Evolutionary conservation across 2,797 vertebrate genomes (phyloP), one percentile per base, ranked within the genome.

Genomic region (Euthynnus affinis): DNA sequence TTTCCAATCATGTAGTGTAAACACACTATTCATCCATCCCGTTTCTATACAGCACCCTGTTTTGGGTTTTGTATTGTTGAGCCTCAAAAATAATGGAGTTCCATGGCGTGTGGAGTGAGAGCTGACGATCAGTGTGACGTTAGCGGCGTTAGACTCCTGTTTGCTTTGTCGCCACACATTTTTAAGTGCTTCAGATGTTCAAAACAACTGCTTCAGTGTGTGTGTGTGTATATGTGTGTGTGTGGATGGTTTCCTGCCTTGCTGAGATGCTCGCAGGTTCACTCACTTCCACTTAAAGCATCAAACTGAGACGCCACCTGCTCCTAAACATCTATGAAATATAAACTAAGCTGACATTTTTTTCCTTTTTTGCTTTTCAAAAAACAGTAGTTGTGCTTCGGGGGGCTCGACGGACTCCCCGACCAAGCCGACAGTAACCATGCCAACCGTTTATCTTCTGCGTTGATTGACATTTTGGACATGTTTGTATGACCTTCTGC

Each of bases 401-500:
- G n/a, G n/a, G 0, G 22, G 29, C 56, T 78, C 17, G 9, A n/a
- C 13, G 22, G 8, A 25, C 8, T 32, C 27, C 0, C n/a, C 0
- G 9, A 44, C 5, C 15, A 22, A 40, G 42, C 29, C 5, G 48
- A 20, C 48, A 10, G 68, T 27, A 64, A 52, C 71, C 18, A n/a
- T 78, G 58, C 62, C 78, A 56, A 71, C 68, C 0, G 18, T 62
- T 55, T 10, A 5, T 69, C 13, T 27, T 74, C 48, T 32, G 29
- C 5, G 46, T 25, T 74, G 74, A 86, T 3, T 79, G 82, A 58
- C 73, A 64, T 62, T 37, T 79, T 37, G 61, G 71, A 81, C 82
- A 29, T 53, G 62, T 74, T 74, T 53, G 40, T 53, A 66, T 77
- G 87, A 88, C 88, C 87, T 78, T 25, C 52, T 82, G 84, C 52